These are phyloP conservation scores for Alviniconcha marisindica DNA, from an alignment of 1,140 invertebrate genomes.

Conservation along the genomic window DNA sequence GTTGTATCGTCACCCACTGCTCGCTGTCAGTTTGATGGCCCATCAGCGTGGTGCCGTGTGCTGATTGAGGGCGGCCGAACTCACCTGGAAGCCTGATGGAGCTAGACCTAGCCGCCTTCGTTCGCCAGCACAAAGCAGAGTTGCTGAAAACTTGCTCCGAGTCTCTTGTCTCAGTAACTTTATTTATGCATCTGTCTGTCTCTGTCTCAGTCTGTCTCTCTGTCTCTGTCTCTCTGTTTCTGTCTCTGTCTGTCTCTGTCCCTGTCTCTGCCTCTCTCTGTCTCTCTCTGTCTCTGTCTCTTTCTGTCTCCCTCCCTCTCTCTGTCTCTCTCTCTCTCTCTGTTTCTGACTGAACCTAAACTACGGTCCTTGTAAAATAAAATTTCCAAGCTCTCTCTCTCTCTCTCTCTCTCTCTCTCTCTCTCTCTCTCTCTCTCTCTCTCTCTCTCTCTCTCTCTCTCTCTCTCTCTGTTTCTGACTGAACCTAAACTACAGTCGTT, in stretches of 20 bases:
- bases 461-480: background rate
- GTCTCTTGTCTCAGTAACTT: no score
- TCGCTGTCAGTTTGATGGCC: no score
- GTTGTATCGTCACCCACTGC: no score
- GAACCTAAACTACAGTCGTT: no score
- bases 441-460: background rate
- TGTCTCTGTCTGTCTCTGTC: background rate
- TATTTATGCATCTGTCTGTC: no score
- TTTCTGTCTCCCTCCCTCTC: background rate
- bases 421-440: background rate
- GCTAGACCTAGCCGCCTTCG: no score
- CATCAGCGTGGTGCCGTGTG: no score
- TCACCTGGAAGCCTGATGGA: no score
- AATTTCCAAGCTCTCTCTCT: background rate
- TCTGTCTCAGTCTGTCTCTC: background rate
- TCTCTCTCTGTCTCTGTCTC: background rate
- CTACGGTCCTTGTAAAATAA: background rate
- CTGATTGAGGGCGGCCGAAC: no score
- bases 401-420: background rate
- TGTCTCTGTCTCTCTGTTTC: conserved; percentile 14
- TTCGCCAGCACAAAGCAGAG: no score
- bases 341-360: no score
- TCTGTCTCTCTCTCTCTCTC: background rate
- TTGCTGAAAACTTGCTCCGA: no score
- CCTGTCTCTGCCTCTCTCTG: background rate